Base-by-base conservation (phyloP, 1,140 invertebrate species). In the Chrysomallon squamiferum region DNA sequence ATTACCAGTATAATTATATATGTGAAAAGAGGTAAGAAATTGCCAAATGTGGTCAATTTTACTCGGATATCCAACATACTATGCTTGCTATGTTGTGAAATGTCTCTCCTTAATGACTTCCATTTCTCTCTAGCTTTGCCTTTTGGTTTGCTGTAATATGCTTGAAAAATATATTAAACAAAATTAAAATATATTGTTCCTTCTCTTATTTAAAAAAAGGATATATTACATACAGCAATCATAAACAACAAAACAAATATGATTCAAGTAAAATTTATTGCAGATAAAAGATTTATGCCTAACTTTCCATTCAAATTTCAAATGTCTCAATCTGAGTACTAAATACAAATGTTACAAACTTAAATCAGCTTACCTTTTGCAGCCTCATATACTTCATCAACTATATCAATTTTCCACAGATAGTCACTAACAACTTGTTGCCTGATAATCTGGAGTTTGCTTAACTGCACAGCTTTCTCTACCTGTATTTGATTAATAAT, bases 91-190 rank as follows among this genome's bases (percentile, higher is more conserved):
- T 45, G 65, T 6, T 59, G 61, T 38, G 25, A 20, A 41, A 75
- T 62, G 1, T 71, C 58, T 18, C 29, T 52, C 65, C 68, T 73
- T 7, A 80, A 45, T 9, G 70, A 57, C 33, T 72, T 73, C 78
- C 78, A 80, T 25, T 65, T 62, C 7, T 61, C 22, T 9, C 61
- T 68, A 25, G 67, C 73, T 18, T 69, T 60, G 18, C 68, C 50
- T 15, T 66, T 59, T 15, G 78, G 76, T 49, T 78, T 72, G 27
- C 58, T 66, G 66, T 74, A 74, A 59, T 77, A 77, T 6, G 66
- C 75, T 74, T 29, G 11, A 68, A 64, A 35, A n/a, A n/a, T n/a
- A n/a, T n/a, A n/a, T n/a, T n/a, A n/a, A n/a, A n/a, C n/a, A n/a
- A n/a, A n/a, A n/a, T n/a, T n/a, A n/a, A n/a, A n/a, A n/a, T n/a